A percentile compares a stretch with the other conserved stretches of the same genome.
These are phyloP conservation scores for Marmota flaviventris DNA, from an alignment of 2,113 vertebrate species.

Conservation along the genomic window DNA sequence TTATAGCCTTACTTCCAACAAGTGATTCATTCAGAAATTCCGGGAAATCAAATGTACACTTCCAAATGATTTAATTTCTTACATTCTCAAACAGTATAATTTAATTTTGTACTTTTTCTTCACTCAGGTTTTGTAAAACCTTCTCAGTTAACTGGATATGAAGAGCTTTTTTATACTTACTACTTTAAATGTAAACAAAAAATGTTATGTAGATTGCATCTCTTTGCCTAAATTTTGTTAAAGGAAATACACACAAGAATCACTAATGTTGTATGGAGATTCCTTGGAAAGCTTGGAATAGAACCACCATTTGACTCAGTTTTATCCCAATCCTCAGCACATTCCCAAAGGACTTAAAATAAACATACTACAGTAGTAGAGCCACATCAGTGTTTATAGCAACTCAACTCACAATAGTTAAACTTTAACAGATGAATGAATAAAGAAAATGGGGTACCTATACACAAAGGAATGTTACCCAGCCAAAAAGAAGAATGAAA, in stretches of 20 bases:
- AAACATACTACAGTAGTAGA: too few species aligned
- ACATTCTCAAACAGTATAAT: neutral
- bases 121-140: neutral
- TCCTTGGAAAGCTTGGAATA: too few species aligned
- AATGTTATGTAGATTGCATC: neutral
- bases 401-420: too few species aligned
- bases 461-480: too few species aligned
- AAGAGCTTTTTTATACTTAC: neutral
- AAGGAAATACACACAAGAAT: neutral
- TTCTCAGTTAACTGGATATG: neutral
- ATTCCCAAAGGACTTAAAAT: too few species aligned
- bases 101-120: neutral
- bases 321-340: too few species aligned
- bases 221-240: neutral
- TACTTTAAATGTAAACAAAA: neutral
- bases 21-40: slow-evolving; percentile 18
- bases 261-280: too few species aligned
- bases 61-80: slow-evolving; percentile 15
- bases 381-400: too few species aligned
- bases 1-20: neutral
- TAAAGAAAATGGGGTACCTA: too few species aligned
- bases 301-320: too few species aligned
- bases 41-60: neutral
- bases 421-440: too few species aligned
- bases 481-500: too few species aligned